Conservation (phyloP, 2,113 vertebrate species). For the Ceuthmochares aereus region DNA sequence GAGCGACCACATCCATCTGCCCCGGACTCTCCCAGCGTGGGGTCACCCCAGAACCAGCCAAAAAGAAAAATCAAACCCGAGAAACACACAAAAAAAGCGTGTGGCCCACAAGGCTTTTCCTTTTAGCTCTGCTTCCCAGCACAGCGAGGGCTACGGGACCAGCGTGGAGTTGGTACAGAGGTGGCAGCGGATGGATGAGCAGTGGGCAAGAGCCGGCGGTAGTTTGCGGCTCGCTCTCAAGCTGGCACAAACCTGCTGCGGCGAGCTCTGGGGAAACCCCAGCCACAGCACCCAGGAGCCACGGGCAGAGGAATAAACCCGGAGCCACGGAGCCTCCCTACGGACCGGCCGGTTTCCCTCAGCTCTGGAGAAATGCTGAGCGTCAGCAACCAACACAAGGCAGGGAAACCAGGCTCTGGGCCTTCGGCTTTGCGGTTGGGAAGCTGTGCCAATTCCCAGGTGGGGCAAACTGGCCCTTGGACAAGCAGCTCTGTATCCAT, state of each 20-base stretch:
- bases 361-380: not conserved
- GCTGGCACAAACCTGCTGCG: rapidly evolving
- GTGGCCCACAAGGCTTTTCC: not conserved
- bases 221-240: not conserved
- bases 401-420: not conserved
- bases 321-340: not conserved
- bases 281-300: rapidly evolving
- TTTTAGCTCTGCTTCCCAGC: not conserved
- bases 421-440: not conserved
- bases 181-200: not conserved
- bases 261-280: not conserved
- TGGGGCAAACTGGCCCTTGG: not conserved
- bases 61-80: not conserved
- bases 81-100: not conserved
- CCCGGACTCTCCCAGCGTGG: not conserved
- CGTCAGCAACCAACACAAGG: not conserved
- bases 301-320: not conserved
- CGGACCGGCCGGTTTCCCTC: too few species aligned
- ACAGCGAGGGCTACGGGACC: rapidly evolving
- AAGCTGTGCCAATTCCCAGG: not conserved
- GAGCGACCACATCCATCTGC: not conserved
- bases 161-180: not conserved
- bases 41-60: not conserved
- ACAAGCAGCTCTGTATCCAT: not conserved
- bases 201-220: not conserved